A percentile compares a stretch with the other conserved stretches of the same genome.
Conservation (phyloP, 2,113 vertebrate genomes). For the Saccopteryx bilineata region DNA sequence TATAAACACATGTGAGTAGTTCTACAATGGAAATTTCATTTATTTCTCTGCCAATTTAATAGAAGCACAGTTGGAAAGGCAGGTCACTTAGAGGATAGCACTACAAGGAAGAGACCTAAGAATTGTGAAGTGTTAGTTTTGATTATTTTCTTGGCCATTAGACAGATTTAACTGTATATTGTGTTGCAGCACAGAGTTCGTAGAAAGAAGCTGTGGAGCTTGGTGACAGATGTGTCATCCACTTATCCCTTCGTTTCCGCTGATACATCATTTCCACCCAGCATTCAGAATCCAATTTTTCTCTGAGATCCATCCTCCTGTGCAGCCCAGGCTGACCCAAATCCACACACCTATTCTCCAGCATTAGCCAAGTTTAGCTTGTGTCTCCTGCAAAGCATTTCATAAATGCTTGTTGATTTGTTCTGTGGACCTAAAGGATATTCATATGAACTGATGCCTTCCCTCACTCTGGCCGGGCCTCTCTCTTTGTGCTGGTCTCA, state of each 20-base stretch:
- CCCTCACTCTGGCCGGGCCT: not conserved
- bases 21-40: not conserved
- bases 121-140: not conserved
- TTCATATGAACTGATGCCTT: not conserved
- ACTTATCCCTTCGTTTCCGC: not conserved
- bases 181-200: not conserved
- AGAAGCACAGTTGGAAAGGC: not conserved
- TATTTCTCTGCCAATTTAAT: not conserved
- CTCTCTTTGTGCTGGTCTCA: rapidly evolving
- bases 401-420: not conserved
- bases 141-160: not conserved
- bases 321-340: not conserved
- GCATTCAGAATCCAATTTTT: not conserved
- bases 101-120: not conserved
- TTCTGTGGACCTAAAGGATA: not conserved
- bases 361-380: too few species aligned
- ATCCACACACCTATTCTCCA: not conserved
- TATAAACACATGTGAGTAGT: rapidly evolving
- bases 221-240: not conserved
- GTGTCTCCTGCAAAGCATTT: not conserved
- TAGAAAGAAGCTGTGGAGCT: not conserved
- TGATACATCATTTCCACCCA: not conserved
- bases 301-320: not conserved
- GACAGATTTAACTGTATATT: not conserved
- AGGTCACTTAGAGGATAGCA: not conserved